Base-by-base conservation (phyloP, 2,797 vertebrate genomes). In the Lutra lutra region DNA sequence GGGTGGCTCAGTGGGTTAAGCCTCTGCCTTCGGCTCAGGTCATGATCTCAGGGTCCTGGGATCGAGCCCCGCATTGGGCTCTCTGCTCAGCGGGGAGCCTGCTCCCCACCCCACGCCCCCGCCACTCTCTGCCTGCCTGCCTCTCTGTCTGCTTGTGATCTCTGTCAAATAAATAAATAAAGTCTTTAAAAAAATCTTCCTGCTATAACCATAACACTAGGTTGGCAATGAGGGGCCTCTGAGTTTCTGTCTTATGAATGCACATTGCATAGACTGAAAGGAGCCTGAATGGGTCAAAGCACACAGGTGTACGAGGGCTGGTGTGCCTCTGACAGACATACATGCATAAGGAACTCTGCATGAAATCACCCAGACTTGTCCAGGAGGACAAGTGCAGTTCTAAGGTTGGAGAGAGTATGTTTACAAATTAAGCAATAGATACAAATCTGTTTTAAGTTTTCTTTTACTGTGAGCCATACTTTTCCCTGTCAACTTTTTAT, bases 201-300 rank as follows among this genome's bases (percentile, higher is more conserved):
- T 58, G 29, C 60, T 35, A 15, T 4, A 40, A 15, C 23, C 21
- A 10, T 21, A 46, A 58, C 12, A 35, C 8, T 48, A 29, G 9
- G 0, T 3, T 64, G 17, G 35, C 1, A 18, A 51, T 25, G 27
- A 38, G 17, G 21, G 27, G 29, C 29, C 21, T 40, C 86, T 7
- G 15, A 54, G 32, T 15, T 20, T 56, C 66, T 66, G 68, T 43
- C 38, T 68, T 32, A 85, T 2, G 38, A 70, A 32, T 18, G 21
- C 20, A 75, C 9, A 0, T 2, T 25, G 43, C 9, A 32, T 17
- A 1, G 4, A 84, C 58, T 2, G 7, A 1, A 4, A 3, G 18
- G n/a, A 54, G 35, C 66, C 2, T 4, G 38, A 46, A 20, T 7
- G 48, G 60, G 32, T 6, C 38, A 58, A 12, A 73, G 56, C 32